Conservation (phyloP, 2,888 invertebrate genomes). For the Ptychoptera contaminata region DNA sequence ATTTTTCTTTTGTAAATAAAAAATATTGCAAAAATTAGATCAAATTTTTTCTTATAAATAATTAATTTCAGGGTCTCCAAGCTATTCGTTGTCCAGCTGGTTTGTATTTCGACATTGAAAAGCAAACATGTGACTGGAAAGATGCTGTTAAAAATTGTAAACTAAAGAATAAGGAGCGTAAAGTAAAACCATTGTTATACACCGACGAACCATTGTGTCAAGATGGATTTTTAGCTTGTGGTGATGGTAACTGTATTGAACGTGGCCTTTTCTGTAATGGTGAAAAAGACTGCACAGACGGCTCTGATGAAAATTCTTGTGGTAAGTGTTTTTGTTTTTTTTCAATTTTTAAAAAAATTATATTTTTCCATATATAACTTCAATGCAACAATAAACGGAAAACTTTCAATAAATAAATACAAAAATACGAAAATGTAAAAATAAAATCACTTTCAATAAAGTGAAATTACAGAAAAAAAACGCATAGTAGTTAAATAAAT, state of each 20-base stretch:
- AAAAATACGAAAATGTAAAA: too few species aligned
- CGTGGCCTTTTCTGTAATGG: slow-evolving; percentile 86
- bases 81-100: slow-evolving; percentile 87
- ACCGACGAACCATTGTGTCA: slow-evolving; percentile 83
- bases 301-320: slow-evolving; percentile 81
- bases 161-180: slow-evolving; percentile 74
- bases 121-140: slow-evolving; percentile 92
- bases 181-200: slow-evolving; percentile 69
- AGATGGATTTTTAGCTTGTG: slow-evolving; percentile 76
- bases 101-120: slow-evolving; percentile 83
- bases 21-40: background rate
- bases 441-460: too few species aligned
- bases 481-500: too few species aligned
- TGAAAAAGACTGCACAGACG: slow-evolving; percentile 75
- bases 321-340: slow-evolving; percentile 42
- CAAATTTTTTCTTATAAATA: background rate
- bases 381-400: too few species aligned
- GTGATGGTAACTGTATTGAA: slow-evolving; percentile 73
- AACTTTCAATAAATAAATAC: too few species aligned
- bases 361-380: too few species aligned
- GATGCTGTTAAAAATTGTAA: slow-evolving; percentile 88
- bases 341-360: too few species aligned
- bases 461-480: too few species aligned
- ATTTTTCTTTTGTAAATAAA: background rate
- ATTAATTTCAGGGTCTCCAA: slow-evolving; percentile 59